Evolutionary conservation across 2,797 vertebrate genomes (phyloP).

Genomic region (Morelia viridis): DNA sequence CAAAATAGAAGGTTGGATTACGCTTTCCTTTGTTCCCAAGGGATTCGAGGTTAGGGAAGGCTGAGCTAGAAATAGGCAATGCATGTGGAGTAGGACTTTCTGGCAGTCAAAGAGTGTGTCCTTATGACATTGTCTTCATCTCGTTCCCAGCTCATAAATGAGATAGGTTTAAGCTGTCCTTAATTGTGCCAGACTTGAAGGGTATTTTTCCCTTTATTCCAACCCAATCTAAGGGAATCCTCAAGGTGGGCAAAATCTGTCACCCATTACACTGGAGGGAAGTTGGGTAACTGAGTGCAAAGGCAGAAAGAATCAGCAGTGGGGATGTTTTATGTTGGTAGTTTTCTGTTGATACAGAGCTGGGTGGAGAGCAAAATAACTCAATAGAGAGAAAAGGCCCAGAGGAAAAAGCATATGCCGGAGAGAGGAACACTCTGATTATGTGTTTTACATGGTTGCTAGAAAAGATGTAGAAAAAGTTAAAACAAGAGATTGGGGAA

Average conservation of each 20-base stretch:
- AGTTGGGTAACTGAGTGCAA: not conserved
- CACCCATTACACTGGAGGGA: not conserved
- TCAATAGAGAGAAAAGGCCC: not conserved
- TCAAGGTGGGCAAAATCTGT: not conserved
- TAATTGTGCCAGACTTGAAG: not conserved
- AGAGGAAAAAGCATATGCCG: not conserved
- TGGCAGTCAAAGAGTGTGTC: not conserved
- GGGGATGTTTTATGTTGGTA: not conserved
- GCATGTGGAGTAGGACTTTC: not conserved
- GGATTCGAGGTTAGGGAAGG: not conserved
- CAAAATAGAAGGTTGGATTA: not conserved
- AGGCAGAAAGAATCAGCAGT: not conserved
- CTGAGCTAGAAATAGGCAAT: not conserved
- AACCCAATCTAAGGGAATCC: not conserved
- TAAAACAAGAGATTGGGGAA: not conserved
- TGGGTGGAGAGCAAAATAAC: not conserved
- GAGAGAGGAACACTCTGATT: not conserved
- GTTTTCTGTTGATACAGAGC: not conserved
- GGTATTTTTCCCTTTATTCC: not conserved
- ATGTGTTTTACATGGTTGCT: not conserved
- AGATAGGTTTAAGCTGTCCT: not conserved
- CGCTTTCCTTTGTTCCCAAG: not conserved
- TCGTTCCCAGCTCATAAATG: not conserved
- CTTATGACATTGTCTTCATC: not conserved
- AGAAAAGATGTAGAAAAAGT: not conserved